phyloP scores from a whole-genome alignment of 1,140 invertebrate species.

The Zophobas morio region DNA sequence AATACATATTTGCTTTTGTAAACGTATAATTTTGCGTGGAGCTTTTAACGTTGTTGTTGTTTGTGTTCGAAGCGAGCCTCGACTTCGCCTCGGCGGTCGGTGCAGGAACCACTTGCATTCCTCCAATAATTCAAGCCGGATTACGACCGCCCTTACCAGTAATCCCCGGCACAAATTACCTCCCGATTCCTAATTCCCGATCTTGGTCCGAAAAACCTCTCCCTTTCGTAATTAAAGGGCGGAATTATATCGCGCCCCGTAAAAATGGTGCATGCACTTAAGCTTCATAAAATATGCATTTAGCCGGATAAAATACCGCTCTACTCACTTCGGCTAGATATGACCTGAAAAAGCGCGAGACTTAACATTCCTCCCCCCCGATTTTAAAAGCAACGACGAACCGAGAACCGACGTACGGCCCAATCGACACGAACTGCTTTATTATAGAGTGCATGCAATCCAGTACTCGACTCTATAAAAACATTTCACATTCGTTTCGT shows the following conservation, averaged over 20 bases:
- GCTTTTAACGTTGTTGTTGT: no score
- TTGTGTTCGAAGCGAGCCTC: no score
- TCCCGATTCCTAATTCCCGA: slow-evolving; percentile 12
- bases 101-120: background rate
- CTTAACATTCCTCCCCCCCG: background rate
- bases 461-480: background rate
- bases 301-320: background rate
- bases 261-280: slow-evolving; percentile 13
- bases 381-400: background rate
- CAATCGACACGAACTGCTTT: background rate
- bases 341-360: background rate
- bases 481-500: background rate
- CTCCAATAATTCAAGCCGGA: slow-evolving; percentile 4
- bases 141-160: background rate
- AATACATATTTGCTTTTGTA: no score
- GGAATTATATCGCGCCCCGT: slow-evolving; percentile 12
- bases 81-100: background rate
- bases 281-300: slow-evolving; percentile 13
- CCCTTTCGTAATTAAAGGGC: background rate
- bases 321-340: background rate
- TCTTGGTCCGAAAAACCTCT: background rate
- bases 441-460: background rate
- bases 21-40: no score
- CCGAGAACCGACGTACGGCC: background rate
- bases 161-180: background rate